Conservation (phyloP, 2,797 vertebrate genomes). For the Pantherophis vulpinus region DNA sequence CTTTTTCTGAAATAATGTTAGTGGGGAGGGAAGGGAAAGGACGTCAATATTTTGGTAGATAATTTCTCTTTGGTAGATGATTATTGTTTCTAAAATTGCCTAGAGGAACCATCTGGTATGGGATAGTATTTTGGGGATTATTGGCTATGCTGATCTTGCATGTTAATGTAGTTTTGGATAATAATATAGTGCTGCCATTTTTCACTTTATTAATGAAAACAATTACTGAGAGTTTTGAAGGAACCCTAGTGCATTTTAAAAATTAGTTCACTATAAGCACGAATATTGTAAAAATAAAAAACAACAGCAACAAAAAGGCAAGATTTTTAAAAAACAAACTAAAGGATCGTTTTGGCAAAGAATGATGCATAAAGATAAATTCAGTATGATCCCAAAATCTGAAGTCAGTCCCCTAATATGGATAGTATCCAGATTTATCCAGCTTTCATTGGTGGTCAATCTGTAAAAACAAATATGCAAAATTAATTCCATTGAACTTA, state of each 20-base stretch:
- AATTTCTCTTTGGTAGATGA: not conserved
- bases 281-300: not conserved
- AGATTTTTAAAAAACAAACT: not conserved
- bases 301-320: not conserved
- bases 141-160: not conserved
- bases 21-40: not conserved
- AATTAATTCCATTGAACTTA: not conserved
- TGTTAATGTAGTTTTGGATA: not conserved
- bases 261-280: not conserved
- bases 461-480: not conserved
- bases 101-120: not conserved
- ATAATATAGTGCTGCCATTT: not conserved
- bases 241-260: not conserved
- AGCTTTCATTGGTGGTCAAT: not conserved
- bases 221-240: not conserved
- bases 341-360: not conserved
- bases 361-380: not conserved
- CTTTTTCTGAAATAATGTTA: not conserved
- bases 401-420: not conserved
- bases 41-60: not conserved
- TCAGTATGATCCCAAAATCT: not conserved
- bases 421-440: too few relatives aligned
- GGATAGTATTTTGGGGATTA: not conserved
- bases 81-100: not conserved
- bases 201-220: not conserved